These are phyloP conservation scores for Okapia johnstoni DNA, from an alignment of 2,113 vertebrate genomes.

Conservation along the genomic window DNA sequence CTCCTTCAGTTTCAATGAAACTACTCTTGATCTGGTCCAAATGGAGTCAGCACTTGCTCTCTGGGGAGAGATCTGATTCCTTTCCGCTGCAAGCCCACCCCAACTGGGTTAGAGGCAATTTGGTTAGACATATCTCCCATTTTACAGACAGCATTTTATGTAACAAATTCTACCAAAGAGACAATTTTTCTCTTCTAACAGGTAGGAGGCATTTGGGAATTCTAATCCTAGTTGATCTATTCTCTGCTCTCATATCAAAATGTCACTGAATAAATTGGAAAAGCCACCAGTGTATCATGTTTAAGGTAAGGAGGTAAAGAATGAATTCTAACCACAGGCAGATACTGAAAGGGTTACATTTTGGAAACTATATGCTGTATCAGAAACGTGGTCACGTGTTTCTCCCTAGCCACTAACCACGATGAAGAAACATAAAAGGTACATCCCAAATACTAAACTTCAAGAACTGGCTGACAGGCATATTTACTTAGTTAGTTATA, in stretches of 20 bases:
- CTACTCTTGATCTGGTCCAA: neutral
- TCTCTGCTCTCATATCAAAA: neutral
- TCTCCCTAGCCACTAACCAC: neutral
- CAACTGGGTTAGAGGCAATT: neutral
- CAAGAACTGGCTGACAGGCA: conserved; percentile 8
- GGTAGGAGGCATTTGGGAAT: neutral
- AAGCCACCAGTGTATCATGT: neutral
- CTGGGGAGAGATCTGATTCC: neutral
- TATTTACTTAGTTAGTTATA: conserved; percentile 24
- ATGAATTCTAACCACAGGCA: neutral
- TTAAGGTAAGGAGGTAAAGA: neutral
- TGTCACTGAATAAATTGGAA: neutral
- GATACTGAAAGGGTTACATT: neutral
- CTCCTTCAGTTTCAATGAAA: neutral
- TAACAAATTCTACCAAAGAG: conserved; percentile 5
- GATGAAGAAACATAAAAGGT: neutral
- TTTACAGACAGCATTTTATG: neutral
- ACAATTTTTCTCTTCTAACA: conserved; percentile 1
- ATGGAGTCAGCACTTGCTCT: neutral
- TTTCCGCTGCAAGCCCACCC: accelerated
- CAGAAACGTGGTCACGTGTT: neutral
- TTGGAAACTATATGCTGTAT: neutral
- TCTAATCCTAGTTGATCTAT: neutral
- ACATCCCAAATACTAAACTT: conserved; percentile 29
- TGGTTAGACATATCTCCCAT: neutral